These are phyloP conservation scores for Gopherus flavomarginatus DNA, from an alignment of 2,113 vertebrate species.

Conservation along the genomic window DNA sequence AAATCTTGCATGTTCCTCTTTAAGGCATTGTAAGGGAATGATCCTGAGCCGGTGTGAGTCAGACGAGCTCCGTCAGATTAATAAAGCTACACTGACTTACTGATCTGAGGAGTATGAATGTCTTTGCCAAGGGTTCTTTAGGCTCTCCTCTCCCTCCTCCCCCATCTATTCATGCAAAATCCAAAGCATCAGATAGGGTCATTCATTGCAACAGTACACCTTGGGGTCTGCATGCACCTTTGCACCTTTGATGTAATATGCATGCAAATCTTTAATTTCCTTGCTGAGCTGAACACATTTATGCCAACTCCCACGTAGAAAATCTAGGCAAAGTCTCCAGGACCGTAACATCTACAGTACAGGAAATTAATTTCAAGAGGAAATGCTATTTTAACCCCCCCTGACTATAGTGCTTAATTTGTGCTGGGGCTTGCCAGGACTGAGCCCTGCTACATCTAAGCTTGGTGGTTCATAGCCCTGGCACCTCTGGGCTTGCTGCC, in stretches of 20 bases:
- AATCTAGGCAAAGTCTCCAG: not conserved
- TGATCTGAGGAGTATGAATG: not conserved
- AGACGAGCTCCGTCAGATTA: not conserved
- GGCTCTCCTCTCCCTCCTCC: not conserved
- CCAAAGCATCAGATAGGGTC: not conserved
- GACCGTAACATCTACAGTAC: rapidly evolving
- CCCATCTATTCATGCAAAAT: not conserved
- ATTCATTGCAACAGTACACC: not conserved
- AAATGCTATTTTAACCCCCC: rapidly evolving
- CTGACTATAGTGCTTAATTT: not conserved
- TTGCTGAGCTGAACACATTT: not conserved
- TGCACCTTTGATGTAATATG: rapidly evolving
- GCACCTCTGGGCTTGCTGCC: no score
- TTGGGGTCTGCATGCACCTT: not conserved
- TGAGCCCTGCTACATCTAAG: no score
- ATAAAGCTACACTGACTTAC: not conserved
- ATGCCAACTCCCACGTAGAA: not conserved
- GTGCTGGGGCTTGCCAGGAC: no score
- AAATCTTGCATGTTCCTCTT: not conserved
- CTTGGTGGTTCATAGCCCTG: not conserved
- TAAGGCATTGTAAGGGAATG: not conserved
- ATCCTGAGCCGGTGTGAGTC: no score
- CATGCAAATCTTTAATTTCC: rapidly evolving
- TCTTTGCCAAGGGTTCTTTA: not conserved
- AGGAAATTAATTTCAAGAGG: not conserved